Conservation (phyloP, 2,797 vertebrate genomes). For the Psittacula derbiana region DNA sequence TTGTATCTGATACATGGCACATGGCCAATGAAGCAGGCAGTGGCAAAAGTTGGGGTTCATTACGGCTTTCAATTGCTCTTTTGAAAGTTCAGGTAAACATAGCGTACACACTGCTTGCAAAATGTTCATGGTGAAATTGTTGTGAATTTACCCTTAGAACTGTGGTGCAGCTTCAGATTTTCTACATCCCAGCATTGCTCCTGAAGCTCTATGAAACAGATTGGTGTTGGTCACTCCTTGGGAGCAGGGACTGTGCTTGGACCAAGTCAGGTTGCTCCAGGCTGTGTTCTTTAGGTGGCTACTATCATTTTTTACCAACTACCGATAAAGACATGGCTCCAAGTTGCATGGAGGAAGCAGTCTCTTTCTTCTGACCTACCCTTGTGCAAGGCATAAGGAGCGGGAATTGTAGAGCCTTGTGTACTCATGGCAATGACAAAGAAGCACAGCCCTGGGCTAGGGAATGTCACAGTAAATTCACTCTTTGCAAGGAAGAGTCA, state of each 20-base stretch:
- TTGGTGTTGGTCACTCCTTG: rapidly evolving
- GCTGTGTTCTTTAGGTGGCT: background rate
- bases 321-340: background rate
- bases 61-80: background rate
- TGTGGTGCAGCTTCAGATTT: background rate
- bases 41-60: background rate
- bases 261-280: background rate
- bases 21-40: background rate
- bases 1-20: background rate
- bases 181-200: rapidly evolving
- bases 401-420: background rate
- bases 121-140: background rate
- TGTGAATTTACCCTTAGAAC: background rate
- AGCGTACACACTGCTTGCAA: background rate
- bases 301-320: background rate
- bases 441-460: background rate
- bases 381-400: background rate
- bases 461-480: background rate
- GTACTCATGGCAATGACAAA: background rate
- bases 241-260: background rate
- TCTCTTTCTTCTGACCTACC: background rate
- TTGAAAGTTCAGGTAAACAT: background rate
- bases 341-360: background rate
- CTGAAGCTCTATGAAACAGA: background rate
- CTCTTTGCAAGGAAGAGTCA: background rate